Base-by-base conservation (phyloP, 2,888 invertebrate genomes). In the Deroplatys truncata region DNA sequence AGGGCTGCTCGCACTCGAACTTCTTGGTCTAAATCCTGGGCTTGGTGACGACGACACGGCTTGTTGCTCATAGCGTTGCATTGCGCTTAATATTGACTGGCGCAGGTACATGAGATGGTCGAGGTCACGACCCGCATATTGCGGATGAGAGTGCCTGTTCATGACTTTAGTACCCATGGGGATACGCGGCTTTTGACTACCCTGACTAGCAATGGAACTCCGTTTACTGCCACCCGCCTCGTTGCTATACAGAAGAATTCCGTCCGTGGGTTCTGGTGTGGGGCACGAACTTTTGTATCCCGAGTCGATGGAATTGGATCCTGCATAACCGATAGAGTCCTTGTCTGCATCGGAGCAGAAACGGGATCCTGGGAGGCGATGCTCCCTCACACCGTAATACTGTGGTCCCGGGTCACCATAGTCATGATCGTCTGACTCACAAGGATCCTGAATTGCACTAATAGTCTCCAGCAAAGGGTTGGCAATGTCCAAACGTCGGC, bases 241-340 rank as follows among this genome's bases (percentile, higher is more conserved):
- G 28, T 92, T 91, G 28, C 91, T 91, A 90, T 92, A 93, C 86
- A 91, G 90, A 72, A 92, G 91, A 20, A 72, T 72, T 9, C 91
- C 90, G 86, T 92, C 93, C 8, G 92, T 91, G 15, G 92, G 92
- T 86, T 93, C 93, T 0, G 93, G 93, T 0, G 93, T 93, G 20
- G 92, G 93, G 90, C 93, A 93, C 10, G 92, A 92, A 90, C 93
- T 93, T 91, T 93, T 93, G 91, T 93, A 93, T 16, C 93, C 93
- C 83, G 92, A 92, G 91, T 93, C 93, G 28, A 93, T 92, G 29
- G 93, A 93, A 91, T 92, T 93, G 85, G 92, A 92, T 20, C 93
- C 93, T 2, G 93, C 92, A 90, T 93, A 93, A 20, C 92, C 92
- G 43, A 92, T 92, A 0, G 92, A 92, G 90, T 93, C 92, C 25